Evolutionary conservation across 2,113 vertebrate genomes (phyloP), one percentile per base, ranked within the genome.

Genomic region (Oreocharis arfaki): DNA sequence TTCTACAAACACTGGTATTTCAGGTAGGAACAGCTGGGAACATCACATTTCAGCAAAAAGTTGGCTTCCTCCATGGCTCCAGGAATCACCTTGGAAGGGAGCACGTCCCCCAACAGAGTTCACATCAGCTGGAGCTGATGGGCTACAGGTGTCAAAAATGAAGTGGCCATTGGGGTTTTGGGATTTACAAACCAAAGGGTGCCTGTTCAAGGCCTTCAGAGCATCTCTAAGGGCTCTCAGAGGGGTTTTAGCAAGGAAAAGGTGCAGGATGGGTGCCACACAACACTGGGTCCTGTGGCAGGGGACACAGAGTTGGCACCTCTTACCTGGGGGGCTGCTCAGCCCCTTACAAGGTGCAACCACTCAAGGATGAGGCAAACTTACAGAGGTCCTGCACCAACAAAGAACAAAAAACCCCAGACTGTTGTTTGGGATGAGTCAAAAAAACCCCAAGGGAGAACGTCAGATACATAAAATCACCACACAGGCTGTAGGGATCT

Each of bases 31-130:
- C 23, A 46, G 5, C 13, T 37, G 41, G 37, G 64, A 83, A 53
- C 5, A 11, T 47, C 20, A 1, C 3, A 42, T 23, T 80, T 16
- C 32, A 61, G n/a, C 10, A 65, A 63, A 78, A 35, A 55, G 0
- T 1, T 78, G 56, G 13, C 10, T 71, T 60, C 9, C 10, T 77
- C 37, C 49, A 5, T 11, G 15, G 56, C 28, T 77, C 37, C 59
- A 65, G 37, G 41, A 33, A 55, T 22, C 42, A 10, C 17, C 7
- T 37, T 10, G 50, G 61, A 75, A 79, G 44, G 73, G 8, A 3
- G 0, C 1, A 0, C 13, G 37, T 28, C 16, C 30, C 30, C 41
- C 23, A 11, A 10, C 21, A 63, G 71, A 53, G 67, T 13, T 73
- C 27, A 21, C 2, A 0, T 70, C 30, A 41, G 46, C 35, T 53